Base-by-base conservation (phyloP, 2,888 invertebrate genomes). In the Phrixothrix hirtus region DNA sequence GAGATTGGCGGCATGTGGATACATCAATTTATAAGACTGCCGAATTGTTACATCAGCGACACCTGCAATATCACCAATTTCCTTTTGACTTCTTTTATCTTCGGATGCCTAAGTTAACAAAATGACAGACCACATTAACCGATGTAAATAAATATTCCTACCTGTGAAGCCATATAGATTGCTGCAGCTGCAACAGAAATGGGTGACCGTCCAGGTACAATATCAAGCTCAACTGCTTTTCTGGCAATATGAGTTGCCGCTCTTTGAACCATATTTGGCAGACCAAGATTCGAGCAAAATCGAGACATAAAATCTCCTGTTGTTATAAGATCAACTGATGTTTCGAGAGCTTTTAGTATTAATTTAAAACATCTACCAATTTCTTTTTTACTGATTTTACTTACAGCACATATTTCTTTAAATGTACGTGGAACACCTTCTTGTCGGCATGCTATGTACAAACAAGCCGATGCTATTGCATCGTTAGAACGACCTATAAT, bases 241-340 rank as follows among this genome's bases (percentile, higher is more conserved):
- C 92, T 84, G 0, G 99, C 98, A 69, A 99, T 99, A 68, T 95
- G 89, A 0, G 97, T 97, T 0, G 99, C 99, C 1, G 95, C 97
- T 59, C 89, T 81, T 72, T 94, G 94, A 2, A 93, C 92, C 75
- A 88, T 88, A 65, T 90, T 91, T 0, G 96, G 91, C 37, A 93
- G 69, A n/a, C 87, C 89, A 62, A 99, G 80, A 74, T 97, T 98
- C 0, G 96, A 92, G 74, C 99, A 99, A 79, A 99, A 99, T 62
- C 93, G 83, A 15, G 95, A 96, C 98, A 99, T 99, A 74, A 99
- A 99, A 73, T 99, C 99, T 1, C 94, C 96, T 0, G 97, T 98
- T 0, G 97, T 99, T 51, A 99, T 98, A 14, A 66, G 56, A 56
- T 66, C 48, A 4, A 99, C 95, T 21, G 92, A 96, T 0, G 98